Conservation (phyloP, 2,888 invertebrate species). For the Holacanthella duospinosa region DNA sequence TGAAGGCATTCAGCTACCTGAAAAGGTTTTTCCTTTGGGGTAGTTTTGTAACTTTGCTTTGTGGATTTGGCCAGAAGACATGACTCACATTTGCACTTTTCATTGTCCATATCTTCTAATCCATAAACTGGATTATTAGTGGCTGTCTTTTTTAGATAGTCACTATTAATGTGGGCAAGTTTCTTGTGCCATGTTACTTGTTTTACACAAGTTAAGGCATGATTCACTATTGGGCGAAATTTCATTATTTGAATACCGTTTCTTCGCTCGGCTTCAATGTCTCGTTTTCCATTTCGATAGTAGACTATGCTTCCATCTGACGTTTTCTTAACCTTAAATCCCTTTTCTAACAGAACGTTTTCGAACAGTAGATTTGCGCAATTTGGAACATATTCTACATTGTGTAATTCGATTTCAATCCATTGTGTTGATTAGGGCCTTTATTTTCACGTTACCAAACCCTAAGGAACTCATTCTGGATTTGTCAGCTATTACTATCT, state of each 20-base stretch:
- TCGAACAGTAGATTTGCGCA: no score
- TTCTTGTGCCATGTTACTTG: conserved; percentile 21
- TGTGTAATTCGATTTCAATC: no score
- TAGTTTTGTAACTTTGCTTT: conserved; percentile 1
- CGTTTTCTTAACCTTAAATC: no score
- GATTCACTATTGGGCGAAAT: conserved; percentile 12
- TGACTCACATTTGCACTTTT: conserved; percentile 7
- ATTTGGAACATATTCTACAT: no score
- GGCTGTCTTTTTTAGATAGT: conserved; percentile 13
- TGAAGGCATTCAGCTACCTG: no score
- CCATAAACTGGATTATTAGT: conserved; percentile 15
- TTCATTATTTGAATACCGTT: conserved; percentile 20
- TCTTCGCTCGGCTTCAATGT: no score
- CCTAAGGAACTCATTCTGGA: no score
- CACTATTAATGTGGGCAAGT: conserved; percentile 14
- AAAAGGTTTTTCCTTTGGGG: neutral
- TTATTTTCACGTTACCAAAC: no score
- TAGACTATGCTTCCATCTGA: no score
- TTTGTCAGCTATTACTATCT: neutral
- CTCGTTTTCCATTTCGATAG: no score
- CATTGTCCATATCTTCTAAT: conserved; percentile 7
- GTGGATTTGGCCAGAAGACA: conserved; percentile 15
- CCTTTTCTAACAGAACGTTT: no score
- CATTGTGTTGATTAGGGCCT: no score
- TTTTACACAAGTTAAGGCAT: conserved; percentile 6